These are phyloP conservation scores for Celastrina argiolus DNA, from an alignment of 2,888 invertebrate species.

Conservation along the genomic window DNA sequence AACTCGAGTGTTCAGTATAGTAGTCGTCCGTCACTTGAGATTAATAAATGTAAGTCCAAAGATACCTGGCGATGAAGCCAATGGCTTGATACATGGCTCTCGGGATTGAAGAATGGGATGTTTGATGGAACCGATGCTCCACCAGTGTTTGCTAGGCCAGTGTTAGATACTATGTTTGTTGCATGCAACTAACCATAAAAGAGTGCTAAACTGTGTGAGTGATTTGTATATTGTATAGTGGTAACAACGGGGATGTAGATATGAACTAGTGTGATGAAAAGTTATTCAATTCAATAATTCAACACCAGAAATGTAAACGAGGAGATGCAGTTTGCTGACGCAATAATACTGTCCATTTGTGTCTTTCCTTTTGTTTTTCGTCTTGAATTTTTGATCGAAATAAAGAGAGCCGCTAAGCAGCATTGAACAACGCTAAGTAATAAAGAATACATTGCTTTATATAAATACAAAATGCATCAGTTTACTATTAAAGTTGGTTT, in stretches of 20 bases:
- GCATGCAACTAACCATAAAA: not conserved
- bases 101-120: not conserved
- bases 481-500: not conserved
- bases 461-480: constrained; percentile 9
- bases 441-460: constrained; percentile 8
- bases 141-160: not conserved
- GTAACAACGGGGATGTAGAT: constrained; percentile 14
- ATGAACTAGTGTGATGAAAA: constrained; percentile 4
- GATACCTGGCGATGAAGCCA: not conserved
- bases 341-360: not conserved
- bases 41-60: not conserved
- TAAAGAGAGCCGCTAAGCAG: not conserved
- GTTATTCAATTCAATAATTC: not conserved
- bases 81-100: not conserved
- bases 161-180: constrained; percentile 5
- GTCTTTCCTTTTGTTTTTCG: not conserved
- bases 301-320: not conserved
- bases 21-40: not conserved
- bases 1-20: not conserved
- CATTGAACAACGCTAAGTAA: not conserved
- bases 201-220: constrained; percentile 16
- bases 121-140: not conserved
- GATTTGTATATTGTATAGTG: constrained; percentile 17
- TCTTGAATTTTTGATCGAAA: constrained; percentile 4
- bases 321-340: not conserved